Evolutionary conservation across 23 tunicate genomes (phyloP), one percentile per base, ranked within the genome.

Genomic region (Aplidium turbinatum): DNA sequence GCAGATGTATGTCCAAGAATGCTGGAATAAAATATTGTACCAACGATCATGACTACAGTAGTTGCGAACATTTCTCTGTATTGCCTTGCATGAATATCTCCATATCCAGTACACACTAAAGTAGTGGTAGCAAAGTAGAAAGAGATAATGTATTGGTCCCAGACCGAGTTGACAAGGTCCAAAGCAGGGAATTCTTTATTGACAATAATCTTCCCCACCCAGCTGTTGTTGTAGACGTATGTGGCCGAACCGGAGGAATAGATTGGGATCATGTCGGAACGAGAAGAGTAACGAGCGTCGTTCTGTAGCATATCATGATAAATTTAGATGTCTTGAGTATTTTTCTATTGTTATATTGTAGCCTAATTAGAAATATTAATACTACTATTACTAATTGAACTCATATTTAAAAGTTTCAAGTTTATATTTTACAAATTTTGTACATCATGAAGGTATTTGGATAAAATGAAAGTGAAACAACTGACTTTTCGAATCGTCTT

Each of bases 1-100:
- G 97, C 97, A 28, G 97, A 89, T 33, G 84, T 84, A 4, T 87
- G 83, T 47, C 97, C 97, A 56, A 91, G 45, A 2, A 79, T 79
- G 30, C 57, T 78, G 3, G 97, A 85, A 66, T 91, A 91, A 48
- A 78, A 91, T 30, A 84, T 63, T 0, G 82, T 81, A 5, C 97
- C 97, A 23, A 31, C 22, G 13, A 83, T 83, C 89, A 83, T 83
- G n/a, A 82, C 67, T 19, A 70, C 46, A 58, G 81, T 72, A 31
- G 80, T 70, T 20, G 78, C 38, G 29, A 82, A 68, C 89, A 82
- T 89, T 50, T 89, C 96, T 1, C 38, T 29, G 56, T 53, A 68
- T 23, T 30, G 64, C 1, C 53, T 40, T 2, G 96, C 89, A 45
- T 62, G 57, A 39, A 89, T 78, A 54, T 89, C 96, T 2, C 96